These are phyloP conservation scores for Thryonomys swinderianus DNA, from an alignment of 2,113 vertebrate genomes.

Conservation along the genomic window DNA sequence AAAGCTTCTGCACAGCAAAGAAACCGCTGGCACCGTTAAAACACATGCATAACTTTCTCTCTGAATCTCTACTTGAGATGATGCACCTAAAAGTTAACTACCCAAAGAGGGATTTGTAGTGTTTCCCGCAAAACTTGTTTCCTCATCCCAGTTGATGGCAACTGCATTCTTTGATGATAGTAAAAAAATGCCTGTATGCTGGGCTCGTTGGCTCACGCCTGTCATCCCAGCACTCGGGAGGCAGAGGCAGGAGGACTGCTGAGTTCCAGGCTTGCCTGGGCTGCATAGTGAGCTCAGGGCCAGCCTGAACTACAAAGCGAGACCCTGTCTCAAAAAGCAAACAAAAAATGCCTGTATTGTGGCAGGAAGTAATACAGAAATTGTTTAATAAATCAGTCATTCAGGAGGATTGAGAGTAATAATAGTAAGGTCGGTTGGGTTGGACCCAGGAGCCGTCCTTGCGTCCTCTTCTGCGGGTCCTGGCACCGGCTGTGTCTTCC, in stretches of 20 bases:
- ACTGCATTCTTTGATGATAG: not conserved
- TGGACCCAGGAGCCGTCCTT: not conserved
- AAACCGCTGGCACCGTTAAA: too few species aligned
- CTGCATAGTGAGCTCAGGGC: too few species aligned
- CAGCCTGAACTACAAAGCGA: too few species aligned
- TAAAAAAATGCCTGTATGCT: slow-evolving; percentile 12
- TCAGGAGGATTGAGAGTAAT: not conserved
- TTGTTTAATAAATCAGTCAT: slow-evolving; percentile 14
- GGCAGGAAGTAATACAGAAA: not conserved
- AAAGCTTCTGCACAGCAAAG: too few species aligned
- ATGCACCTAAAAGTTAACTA: not conserved
- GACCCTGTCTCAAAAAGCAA: too few species aligned
- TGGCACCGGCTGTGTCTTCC: not conserved
- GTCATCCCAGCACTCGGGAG: too few species aligned
- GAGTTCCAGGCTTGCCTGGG: too few species aligned
- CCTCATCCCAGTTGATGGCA: not conserved
- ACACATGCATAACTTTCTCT: not conserved
- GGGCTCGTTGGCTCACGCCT: too few species aligned
- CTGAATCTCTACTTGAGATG: not conserved
- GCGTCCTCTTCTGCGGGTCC: not conserved
- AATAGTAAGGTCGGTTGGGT: slow-evolving; percentile 35
- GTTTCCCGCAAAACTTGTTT: slow-evolving; percentile 9
- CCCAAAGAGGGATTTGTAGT: slow-evolving; percentile 16
- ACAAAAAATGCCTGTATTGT: not conserved
- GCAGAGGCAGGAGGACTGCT: too few species aligned